Percentiles rank a stretch among this genome's conserved stretches.
Evolutionary conservation across 2,113 vertebrate genomes (phyloP).

Genomic region (Rana temporaria): DNA sequence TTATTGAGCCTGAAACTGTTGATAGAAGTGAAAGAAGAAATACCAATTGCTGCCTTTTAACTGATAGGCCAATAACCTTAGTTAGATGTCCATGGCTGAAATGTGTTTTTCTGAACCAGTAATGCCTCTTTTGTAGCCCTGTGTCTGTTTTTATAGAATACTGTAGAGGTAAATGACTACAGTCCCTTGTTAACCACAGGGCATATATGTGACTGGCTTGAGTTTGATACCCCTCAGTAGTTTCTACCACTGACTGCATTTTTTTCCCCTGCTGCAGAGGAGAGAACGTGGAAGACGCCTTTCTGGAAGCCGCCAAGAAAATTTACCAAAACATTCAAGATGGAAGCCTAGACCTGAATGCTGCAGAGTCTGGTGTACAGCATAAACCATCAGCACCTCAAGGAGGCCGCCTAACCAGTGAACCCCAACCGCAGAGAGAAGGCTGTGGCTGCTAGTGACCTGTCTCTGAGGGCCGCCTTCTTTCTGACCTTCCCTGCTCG

Average conservation of each 20-base stretch:
- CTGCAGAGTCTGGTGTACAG: slow-evolving; percentile 94
- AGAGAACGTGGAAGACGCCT: slow-evolving; percentile 96
- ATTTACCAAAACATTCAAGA: slow-evolving; percentile 99
- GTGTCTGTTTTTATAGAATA: too few relatives aligned
- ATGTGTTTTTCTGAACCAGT: too few relatives aligned
- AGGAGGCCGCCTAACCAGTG: slow-evolving; percentile 88
- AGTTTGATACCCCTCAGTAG: not conserved
- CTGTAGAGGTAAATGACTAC: too few relatives aligned
- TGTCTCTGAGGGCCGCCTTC: slow-evolving; percentile 59
- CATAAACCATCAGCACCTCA: slow-evolving; percentile 95
- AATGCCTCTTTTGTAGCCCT: too few relatives aligned
- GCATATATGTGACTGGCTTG: not conserved
- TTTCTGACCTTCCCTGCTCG: slow-evolving; percentile 76
- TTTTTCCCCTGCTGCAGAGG: slow-evolving; percentile 74
- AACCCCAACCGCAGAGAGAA: slow-evolving; percentile 92
- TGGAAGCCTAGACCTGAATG: slow-evolving; percentile 96
- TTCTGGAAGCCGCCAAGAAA: slow-evolving; percentile 96
- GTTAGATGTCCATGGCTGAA: too few relatives aligned
- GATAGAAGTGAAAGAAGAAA: too few relatives aligned
- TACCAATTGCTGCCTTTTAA: too few relatives aligned
- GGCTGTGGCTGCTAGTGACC: slow-evolving; percentile 97
- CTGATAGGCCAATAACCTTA: too few relatives aligned
- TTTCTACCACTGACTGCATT: too few relatives aligned
- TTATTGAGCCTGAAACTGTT: too few relatives aligned
- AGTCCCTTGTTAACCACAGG: not conserved